phyloP scores from a whole-genome alignment of 1,140 invertebrate genomes.

The Oppia nitens region DNA sequence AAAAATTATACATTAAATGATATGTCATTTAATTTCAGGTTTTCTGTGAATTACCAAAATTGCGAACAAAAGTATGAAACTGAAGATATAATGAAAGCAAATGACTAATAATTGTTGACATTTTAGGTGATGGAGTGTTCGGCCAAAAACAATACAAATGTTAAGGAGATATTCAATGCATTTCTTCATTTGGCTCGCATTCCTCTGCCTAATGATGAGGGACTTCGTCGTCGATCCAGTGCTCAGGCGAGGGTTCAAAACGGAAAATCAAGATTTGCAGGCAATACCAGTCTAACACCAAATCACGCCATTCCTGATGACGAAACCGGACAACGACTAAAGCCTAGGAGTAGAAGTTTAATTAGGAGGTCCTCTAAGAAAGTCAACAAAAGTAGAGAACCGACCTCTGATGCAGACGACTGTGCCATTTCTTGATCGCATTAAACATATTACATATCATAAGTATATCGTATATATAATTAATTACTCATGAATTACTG shows the following conservation, averaged over 20 bases:
- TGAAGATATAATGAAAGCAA: background rate
- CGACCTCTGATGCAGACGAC: constrained; percentile 17
- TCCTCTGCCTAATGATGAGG: constrained; percentile 24
- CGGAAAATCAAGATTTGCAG: constrained; percentile 17
- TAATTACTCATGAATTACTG: too few relatives aligned
- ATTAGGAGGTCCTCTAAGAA: constrained; percentile 59
- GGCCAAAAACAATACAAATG: constrained; percentile 54
- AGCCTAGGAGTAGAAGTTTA: constrained; percentile 51
- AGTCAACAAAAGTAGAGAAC: constrained; percentile 34
- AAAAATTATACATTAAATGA: too few relatives aligned
- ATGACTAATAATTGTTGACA: background rate
- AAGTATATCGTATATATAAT: too few relatives aligned
- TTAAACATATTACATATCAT: too few relatives aligned
- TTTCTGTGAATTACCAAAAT: constrained; percentile 46
- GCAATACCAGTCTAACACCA: constrained; percentile 22
- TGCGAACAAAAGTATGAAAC: constrained; percentile 18
- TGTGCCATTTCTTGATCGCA: constrained; percentile 10
- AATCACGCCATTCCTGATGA: constrained; percentile 22
- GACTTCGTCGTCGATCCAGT: constrained; percentile 49
- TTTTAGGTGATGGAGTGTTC: constrained; percentile 54
- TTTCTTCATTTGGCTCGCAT: constrained; percentile 25
- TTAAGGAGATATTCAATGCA: constrained; percentile 44
- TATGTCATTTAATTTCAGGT: too few relatives aligned
- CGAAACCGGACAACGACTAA: constrained; percentile 28
- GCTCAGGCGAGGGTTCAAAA: constrained; percentile 39